Conservation (phyloP, 2,888 invertebrate species). For the Erpobdella octoculata region DNA sequence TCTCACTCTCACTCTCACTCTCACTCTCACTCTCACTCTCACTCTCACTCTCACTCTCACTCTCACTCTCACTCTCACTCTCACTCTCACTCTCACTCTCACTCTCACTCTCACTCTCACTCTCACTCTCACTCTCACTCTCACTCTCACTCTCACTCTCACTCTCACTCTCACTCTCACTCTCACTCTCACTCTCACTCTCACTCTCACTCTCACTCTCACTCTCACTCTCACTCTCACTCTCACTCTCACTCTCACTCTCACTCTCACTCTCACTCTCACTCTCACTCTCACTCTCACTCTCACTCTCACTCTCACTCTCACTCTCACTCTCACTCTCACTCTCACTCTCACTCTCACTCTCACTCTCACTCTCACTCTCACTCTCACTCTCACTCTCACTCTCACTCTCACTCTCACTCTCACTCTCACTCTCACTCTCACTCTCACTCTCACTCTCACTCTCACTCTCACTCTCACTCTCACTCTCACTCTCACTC, state of each 20-base stretch:
- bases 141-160: slow-evolving; percentile 31
- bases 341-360: not conserved
- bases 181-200: not conserved
- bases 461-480: too few relatives aligned
- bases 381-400: not conserved
- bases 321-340: not conserved
- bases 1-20: not conserved
- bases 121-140: slow-evolving; percentile 31
- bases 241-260: not conserved
- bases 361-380: too few relatives aligned
- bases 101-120: slow-evolving; percentile 30
- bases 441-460: slow-evolving; percentile 32
- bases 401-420: not conserved
- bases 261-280: not conserved
- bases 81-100: slow-evolving; percentile 30
- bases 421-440: slow-evolving; percentile 25
- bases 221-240: not conserved
- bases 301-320: not conserved
- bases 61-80: too few relatives aligned
- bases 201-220: not conserved
- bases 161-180: too few relatives aligned
- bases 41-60: slow-evolving; percentile 26
- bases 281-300: not conserved
- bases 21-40: slow-evolving; percentile 20
- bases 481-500: slow-evolving; percentile 29